Evolutionary conservation across 2,113 vertebrate genomes (phyloP).

Genomic region (Nibea coibor): DNA sequence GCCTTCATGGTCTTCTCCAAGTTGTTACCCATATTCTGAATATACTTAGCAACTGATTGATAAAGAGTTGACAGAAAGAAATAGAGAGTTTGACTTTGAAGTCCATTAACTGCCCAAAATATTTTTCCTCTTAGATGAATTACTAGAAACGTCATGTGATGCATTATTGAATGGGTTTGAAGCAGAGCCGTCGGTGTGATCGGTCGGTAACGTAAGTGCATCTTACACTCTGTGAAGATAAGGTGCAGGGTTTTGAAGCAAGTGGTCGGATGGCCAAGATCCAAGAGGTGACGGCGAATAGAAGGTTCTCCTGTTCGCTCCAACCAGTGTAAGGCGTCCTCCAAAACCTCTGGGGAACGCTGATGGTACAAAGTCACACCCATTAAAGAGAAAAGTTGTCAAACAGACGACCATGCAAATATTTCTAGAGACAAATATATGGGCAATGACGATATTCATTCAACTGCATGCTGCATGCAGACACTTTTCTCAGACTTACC

Average conservation of each 20-base stretch:
- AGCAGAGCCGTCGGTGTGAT: background rate
- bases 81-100: too few relatives aligned
- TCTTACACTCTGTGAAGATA: conserved; percentile 90
- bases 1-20: conserved; percentile 75
- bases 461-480: background rate
- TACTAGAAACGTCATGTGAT: background rate
- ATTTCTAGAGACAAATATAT: too few relatives aligned
- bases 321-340: conserved; percentile 82
- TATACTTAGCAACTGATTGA: conserved; percentile 80
- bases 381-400: background rate
- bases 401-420: too few relatives aligned
- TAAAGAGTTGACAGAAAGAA: background rate
- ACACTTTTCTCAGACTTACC: conserved; percentile 62
- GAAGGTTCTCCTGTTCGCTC: conserved; percentile 70
- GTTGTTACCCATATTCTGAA: conserved; percentile 81
- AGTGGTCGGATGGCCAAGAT: conserved; percentile 55
- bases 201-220: background rate
- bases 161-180: background rate
- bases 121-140: background rate
- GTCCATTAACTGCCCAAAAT: background rate
- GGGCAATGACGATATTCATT: too few relatives aligned
- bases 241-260: conserved; percentile 75
- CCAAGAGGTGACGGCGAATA: conserved; percentile 71
- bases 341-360: conserved; percentile 12
- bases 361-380: conserved; percentile 5